These are phyloP conservation scores for Cabera pusaria DNA, from an alignment of 2,888 invertebrate genomes.

Conservation along the genomic window DNA sequence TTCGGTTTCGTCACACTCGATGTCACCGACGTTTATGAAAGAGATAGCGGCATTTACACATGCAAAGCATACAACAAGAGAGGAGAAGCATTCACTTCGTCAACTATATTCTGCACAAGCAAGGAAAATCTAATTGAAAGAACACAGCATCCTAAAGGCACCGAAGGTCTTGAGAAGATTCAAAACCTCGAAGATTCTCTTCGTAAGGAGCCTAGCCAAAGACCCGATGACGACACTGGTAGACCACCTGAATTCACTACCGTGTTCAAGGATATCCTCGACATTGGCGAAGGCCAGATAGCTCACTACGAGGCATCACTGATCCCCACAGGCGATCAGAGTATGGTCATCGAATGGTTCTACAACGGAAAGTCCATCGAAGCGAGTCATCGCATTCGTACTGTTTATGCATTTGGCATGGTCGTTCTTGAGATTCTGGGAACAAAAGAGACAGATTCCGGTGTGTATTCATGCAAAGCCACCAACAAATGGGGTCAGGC, in stretches of 20 bases:
- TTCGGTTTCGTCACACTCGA: conserved; percentile 98
- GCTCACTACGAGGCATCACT: conserved; percentile 99
- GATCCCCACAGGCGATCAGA: conserved; percentile 96
- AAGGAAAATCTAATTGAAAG: conserved; percentile 93
- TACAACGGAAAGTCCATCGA: conserved; percentile 95
- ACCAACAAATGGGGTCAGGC: conserved; percentile 95
- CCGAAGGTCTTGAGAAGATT: conserved; percentile 95
- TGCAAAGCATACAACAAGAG: conserved; percentile 94
- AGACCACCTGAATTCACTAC: conserved; percentile 95
- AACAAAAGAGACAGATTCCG: conserved; percentile 96
- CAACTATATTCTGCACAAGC: conserved; percentile 92
- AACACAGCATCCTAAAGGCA: conserved; percentile 97
- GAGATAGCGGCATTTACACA: conserved; percentile 97
- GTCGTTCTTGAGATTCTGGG: conserved; percentile 98
- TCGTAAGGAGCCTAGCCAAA: conserved; percentile 86
- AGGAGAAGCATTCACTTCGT: conserved; percentile 96
- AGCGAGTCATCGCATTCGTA: conserved; percentile 94
- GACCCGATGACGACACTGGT: conserved; percentile 89
- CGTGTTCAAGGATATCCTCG: conserved; percentile 91
- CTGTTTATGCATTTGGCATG: conserved; percentile 98
- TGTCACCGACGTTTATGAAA: conserved; percentile 94
- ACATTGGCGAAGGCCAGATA: conserved; percentile 96
- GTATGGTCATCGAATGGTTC: conserved; percentile 98
- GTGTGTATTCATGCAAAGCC: conserved; percentile 93
- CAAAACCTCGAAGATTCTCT: conserved; percentile 95